Conservation (phyloP, 2,888 invertebrate species). For the Imbricaverruca yamaguchii region DNA sequence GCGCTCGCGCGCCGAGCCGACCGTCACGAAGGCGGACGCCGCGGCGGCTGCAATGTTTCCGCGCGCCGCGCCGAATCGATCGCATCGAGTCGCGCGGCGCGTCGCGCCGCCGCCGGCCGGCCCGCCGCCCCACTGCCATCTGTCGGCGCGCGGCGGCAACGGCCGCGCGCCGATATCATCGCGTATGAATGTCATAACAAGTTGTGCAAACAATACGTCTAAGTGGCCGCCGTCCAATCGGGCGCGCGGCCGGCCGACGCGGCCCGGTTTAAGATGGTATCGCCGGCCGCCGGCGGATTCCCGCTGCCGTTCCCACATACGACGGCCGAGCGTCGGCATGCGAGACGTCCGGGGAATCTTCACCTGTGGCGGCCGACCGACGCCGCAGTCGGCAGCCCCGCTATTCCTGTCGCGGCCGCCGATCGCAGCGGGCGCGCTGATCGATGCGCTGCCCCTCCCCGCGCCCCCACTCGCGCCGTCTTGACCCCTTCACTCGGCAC, state of each 20-base stretch:
- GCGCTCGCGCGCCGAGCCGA: neutral
- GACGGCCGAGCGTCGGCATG: neutral
- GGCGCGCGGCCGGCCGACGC: neutral
- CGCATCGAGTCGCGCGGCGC: neutral
- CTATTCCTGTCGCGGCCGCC: too few species aligned
- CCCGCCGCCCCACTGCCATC: neutral
- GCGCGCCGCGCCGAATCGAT: neutral
- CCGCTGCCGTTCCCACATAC: constrained; percentile 4
- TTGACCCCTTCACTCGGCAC: too few species aligned
- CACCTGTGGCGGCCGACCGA: neutral
- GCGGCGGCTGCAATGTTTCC: neutral
- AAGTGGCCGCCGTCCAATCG: neutral
- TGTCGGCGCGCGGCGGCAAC: neutral
- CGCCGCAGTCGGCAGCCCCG: too few species aligned
- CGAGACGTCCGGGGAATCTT: neutral
- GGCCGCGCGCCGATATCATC: neutral
- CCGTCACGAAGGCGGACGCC: neutral
- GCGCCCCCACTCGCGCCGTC: too few species aligned
- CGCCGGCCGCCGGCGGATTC: neutral
- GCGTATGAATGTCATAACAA: constrained; percentile 21
- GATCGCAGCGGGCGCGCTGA: too few species aligned
- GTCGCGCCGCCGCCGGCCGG: neutral
- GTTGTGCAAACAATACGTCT: constrained; percentile 14
- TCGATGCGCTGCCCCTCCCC: too few species aligned
- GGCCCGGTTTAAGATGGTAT: constrained; percentile 12